Percentiles rank a stretch among this genome's conserved stretches.
Conservation (phyloP, 2,797 vertebrate species). For the Ctenochaetus hawaiiensis region DNA sequence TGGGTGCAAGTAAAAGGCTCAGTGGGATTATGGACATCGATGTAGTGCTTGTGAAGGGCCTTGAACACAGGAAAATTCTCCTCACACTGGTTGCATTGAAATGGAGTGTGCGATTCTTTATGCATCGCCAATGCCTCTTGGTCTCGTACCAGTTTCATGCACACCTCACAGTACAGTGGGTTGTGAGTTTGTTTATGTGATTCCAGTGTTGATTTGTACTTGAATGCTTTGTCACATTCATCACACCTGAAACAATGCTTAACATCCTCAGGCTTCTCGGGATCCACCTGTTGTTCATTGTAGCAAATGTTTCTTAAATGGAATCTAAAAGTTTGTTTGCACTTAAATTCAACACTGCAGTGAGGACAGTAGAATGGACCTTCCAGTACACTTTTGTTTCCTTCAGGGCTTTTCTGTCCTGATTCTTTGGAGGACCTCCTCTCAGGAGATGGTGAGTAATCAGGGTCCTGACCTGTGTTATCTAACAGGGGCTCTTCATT, state of each 20-base stretch:
- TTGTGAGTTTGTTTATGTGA: constrained; percentile 84
- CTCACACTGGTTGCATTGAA: constrained; percentile 81
- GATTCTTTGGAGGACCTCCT: constrained; percentile 36
- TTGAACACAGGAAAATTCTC: constrained; percentile 82
- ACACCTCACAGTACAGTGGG: constrained; percentile 82
- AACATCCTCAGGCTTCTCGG: constrained; percentile 67
- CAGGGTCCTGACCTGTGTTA: constrained; percentile 31
- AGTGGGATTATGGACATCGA: constrained; percentile 75
- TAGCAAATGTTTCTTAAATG: constrained; percentile 83
- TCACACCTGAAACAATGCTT: constrained; percentile 78
- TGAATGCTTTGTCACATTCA: constrained; percentile 81
- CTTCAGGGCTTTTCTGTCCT: constrained; percentile 57
- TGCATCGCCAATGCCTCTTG: constrained; percentile 76
- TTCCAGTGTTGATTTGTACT: constrained; percentile 80
- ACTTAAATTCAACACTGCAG: constrained; percentile 82
- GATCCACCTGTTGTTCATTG: constrained; percentile 81
- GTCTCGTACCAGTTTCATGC: constrained; percentile 81
- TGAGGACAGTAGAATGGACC: constrained; percentile 80
- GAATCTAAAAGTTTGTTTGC: constrained; percentile 79
- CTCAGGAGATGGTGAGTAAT: constrained; percentile 42
- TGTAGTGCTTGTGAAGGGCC: constrained; percentile 81
- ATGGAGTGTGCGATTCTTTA: constrained; percentile 81
- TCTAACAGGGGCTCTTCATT: constrained; percentile 49
- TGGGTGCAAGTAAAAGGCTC: constrained; percentile 78
- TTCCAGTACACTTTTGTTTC: constrained; percentile 53